A percentile compares a stretch with the other conserved stretches of the same genome.
Evolutionary conservation across 2,113 vertebrate genomes (phyloP).

Genomic region (Cyrtonyx montezumae): DNA sequence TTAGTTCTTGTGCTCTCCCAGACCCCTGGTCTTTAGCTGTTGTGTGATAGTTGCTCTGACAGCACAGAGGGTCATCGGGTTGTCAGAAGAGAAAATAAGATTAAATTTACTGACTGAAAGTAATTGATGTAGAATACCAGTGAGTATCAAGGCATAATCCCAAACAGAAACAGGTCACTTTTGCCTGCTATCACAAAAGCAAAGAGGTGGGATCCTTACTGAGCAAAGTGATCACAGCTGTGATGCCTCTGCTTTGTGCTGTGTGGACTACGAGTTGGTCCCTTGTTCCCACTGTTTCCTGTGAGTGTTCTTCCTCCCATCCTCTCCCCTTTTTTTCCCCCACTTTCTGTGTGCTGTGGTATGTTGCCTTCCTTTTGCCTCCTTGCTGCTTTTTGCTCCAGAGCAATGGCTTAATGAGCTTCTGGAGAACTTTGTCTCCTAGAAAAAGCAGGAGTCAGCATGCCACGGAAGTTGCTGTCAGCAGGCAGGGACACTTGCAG

Average conservation of each 20-base stretch:
- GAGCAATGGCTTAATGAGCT: background rate
- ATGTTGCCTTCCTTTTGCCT: background rate
- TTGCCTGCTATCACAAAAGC: background rate
- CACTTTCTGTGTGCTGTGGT: accelerated
- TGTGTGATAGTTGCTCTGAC: background rate
- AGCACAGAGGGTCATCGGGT: background rate
- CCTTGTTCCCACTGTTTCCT: background rate
- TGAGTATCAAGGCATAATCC: background rate
- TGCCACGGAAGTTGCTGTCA: background rate
- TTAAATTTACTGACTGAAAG: background rate
- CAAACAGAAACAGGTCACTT: background rate
- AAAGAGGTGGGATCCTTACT: background rate
- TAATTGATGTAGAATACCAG: background rate
- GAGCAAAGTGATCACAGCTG: background rate
- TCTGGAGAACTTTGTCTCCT: background rate
- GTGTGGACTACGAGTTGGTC: background rate
- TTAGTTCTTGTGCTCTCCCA: background rate
- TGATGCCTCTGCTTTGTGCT: background rate
- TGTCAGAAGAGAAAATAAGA: background rate
- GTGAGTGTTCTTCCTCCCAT: accelerated
- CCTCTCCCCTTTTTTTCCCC: accelerated
- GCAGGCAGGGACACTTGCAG: background rate
- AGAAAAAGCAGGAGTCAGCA: background rate
- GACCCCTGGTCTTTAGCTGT: accelerated
- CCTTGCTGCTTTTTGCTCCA: background rate